Evolutionary conservation across 2,113 vertebrate species (phyloP).

Genomic region (Arenaria interpres): DNA sequence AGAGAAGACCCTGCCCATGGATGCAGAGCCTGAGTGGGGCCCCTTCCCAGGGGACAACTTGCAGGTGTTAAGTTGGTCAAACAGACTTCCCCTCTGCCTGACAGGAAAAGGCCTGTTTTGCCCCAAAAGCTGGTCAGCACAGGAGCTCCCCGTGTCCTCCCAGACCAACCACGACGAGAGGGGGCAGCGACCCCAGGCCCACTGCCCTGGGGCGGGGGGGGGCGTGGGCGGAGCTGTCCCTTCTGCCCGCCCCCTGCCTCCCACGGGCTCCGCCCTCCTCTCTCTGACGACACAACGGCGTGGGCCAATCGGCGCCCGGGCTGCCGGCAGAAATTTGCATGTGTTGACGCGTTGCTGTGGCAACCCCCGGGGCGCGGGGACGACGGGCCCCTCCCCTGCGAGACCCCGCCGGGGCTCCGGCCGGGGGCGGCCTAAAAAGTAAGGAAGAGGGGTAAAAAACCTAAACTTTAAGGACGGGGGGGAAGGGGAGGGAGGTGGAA

Average conservation of each 20-base stretch:
- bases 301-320: not conserved
- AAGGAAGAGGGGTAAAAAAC: not conserved
- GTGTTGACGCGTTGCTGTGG: constrained; percentile 50
- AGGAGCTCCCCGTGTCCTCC: rapidly evolving
- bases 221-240: no score
- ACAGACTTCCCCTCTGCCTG: rapidly evolving
- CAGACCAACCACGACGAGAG: rapidly evolving
- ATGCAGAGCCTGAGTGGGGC: no score
- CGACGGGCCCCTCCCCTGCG: not conserved
- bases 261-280: not conserved
- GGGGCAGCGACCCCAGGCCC: rapidly evolving
- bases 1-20: not conserved
- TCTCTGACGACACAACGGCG: not conserved
- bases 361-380: not conserved
- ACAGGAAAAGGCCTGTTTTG: rapidly evolving
- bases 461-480: not conserved
- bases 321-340: not conserved
- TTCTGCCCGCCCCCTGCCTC: no score
- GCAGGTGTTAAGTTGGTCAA: rapidly evolving
- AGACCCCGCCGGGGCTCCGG: not conserved
- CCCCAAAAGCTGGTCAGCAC: rapidly evolving
- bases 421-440: not conserved
- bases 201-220: rapidly evolving
- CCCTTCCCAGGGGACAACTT: no score
- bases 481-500: no score